Percentiles rank a stretch among this genome's conserved stretches.
Evolutionary conservation across 2,797 vertebrate species (phyloP).

Genomic region (Phrynocephalus guinanensis): DNA sequence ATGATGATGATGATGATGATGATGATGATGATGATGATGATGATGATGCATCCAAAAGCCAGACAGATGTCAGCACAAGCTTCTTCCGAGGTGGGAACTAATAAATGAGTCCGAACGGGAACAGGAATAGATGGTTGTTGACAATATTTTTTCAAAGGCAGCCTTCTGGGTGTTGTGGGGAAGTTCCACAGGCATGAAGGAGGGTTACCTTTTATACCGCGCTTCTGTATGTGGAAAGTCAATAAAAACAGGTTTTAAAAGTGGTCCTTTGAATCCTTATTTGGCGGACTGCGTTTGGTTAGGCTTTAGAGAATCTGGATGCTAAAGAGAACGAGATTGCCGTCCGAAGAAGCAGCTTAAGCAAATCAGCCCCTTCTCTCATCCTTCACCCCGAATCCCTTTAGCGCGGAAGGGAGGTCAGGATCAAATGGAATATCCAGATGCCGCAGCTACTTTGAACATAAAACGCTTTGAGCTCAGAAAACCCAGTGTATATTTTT

Average conservation of each 20-base stretch:
- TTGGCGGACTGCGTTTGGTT: background rate
- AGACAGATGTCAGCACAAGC: slow-evolving; percentile 18
- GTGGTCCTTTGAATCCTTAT: slow-evolving; percentile 48
- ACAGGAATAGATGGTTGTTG: background rate
- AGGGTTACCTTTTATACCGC: slow-evolving; percentile 56
- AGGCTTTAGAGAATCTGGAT: background rate
- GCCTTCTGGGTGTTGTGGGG: background rate
- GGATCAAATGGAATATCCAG: background rate
- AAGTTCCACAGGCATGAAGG: background rate
- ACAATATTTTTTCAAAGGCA: background rate
- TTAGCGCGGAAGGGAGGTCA: background rate
- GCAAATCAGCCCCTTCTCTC: background rate
- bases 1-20: too few relatives aligned
- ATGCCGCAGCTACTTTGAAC: background rate
- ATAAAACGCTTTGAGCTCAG: background rate
- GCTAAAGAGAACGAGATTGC: background rate
- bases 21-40: too few relatives aligned
- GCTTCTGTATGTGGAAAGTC: slow-evolving; percentile 72
- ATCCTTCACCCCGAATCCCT: too few relatives aligned
- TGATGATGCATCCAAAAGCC: background rate
- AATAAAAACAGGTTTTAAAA: slow-evolving; percentile 63
- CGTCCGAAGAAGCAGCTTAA: too few relatives aligned
- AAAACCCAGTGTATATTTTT: background rate
- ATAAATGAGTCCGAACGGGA: background rate
- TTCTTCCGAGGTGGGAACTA: background rate